Conservation (phyloP, 2,797 vertebrate genomes). For the Sebastes kiyomatsui region DNA sequence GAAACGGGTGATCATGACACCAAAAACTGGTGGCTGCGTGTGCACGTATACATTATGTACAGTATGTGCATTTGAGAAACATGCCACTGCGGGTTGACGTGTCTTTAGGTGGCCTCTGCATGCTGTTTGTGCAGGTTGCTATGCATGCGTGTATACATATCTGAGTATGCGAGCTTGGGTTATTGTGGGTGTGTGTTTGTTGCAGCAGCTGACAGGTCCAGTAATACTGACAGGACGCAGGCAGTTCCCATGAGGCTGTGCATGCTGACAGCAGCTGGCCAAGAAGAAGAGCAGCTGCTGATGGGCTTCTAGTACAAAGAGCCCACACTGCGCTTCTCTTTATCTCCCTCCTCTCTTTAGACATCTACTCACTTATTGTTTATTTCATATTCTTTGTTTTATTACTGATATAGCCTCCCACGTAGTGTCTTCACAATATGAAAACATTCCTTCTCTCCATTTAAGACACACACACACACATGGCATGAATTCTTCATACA, state of each 20-base stretch:
- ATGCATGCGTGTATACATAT: conserved; percentile 13
- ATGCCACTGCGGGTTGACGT: neutral
- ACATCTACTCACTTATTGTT: conserved; percentile 12
- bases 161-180: conserved; percentile 4
- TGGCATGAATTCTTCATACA: neutral
- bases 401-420: neutral
- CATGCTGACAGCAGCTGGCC: conserved; percentile 74
- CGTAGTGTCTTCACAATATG: neutral
- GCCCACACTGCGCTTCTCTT: conserved; percentile 14
- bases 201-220: conserved; percentile 74
- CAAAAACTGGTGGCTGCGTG: conserved; percentile 34
- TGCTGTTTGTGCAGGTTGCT: neutral
- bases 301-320: conserved; percentile 55
- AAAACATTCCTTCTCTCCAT: neutral
- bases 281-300: conserved; percentile 63
- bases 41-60: neutral
- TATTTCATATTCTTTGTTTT: neutral
- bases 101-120: neutral
- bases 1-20: conserved; percentile 53
- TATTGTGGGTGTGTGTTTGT: conserved; percentile 19
- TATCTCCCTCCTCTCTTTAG: neutral
- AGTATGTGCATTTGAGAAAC: neutral
- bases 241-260: conserved; percentile 68
- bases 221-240: conserved; percentile 72
- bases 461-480: neutral